Conservation (phyloP, 2,888 invertebrate genomes). For the Nipponacmea schrenckii region DNA sequence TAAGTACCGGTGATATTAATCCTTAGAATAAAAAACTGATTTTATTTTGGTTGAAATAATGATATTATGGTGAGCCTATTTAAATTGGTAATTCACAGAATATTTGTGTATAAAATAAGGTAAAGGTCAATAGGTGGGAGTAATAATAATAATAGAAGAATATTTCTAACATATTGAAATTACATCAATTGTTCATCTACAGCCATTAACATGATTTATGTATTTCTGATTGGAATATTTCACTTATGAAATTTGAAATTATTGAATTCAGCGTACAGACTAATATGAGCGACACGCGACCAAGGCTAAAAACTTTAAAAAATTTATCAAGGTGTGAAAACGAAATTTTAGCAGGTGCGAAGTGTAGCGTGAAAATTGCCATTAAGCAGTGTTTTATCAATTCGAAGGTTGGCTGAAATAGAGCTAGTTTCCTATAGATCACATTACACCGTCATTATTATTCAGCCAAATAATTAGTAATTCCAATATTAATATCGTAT, state of each 20-base stretch:
- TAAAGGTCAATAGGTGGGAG: too few species aligned
- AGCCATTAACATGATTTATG: neutral
- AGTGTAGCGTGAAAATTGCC: neutral
- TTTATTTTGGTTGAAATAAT: conserved; percentile 3
- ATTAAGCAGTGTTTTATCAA: neutral
- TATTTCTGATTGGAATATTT: neutral
- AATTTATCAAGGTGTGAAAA: neutral
- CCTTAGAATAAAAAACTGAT: neutral
- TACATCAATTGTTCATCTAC: too few species aligned
- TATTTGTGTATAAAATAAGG: too few species aligned
- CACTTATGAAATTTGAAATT: neutral
- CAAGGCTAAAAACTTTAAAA: neutral
- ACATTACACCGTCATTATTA: too few species aligned
- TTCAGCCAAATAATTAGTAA: too few species aligned
- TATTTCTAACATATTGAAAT: too few species aligned
- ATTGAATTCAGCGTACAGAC: neutral
- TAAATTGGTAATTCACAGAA: too few species aligned
- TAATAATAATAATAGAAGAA: too few species aligned
- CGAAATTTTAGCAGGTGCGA: neutral
- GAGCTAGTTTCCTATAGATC: too few species aligned
- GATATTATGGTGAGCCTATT: neutral
- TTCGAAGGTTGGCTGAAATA: neutral
- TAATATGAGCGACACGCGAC: neutral
- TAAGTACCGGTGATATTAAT: conserved; percentile 6
- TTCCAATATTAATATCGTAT: too few species aligned